Evolutionary conservation across 2,113 vertebrate genomes (phyloP), one percentile per base, ranked within the genome.

Genomic region (Periophthalmus modestus): DNA sequence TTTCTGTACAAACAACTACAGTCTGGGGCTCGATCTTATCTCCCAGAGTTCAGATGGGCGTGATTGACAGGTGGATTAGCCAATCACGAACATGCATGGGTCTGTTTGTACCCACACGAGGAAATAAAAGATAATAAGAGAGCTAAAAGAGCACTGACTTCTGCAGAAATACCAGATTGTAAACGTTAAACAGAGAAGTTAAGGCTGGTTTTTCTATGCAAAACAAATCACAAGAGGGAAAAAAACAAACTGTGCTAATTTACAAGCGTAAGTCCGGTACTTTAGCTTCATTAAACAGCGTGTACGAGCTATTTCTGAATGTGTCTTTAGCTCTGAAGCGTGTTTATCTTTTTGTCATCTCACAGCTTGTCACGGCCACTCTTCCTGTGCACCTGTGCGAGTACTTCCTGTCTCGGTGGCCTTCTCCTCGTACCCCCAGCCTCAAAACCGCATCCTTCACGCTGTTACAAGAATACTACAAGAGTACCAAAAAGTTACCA

Each of bases 341-440:
- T 63, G 23, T 75, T 73, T 46, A 62, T 73, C 66, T 68, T 72
- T 80, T 73, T 71, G 33, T 66, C 21, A 14, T 75, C 83, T 83
- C 76, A 83, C 69, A 89, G 85, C 92, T 92, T 84, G 82, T 91
- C 61, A 89, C 86, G 92, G 88, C 90, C 85, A 76, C 85, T 89
- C 91, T 93, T 94, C 94, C 94, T 93, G 89, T 94, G 93, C 93
- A 94, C 93, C 93, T 94, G 93, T 90, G 82, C 81, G 77, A 85
- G 61, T 84, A 84, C 89, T 94, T 94, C 94, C 93, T 93, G 93
- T 89, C 85, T 92, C 84, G 86, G 88, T 86, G 83, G 74, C 89
- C 87, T 85, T 85, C 87, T 79, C 82, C 83, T 84, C 86, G 69
- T 59, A 75, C 55, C 68, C 74, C 68, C 72, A 66, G 78, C 89